These are phyloP conservation scores for Cyprinella venusta DNA, from an alignment of 2,797 vertebrate genomes.

Conservation along the genomic window DNA sequence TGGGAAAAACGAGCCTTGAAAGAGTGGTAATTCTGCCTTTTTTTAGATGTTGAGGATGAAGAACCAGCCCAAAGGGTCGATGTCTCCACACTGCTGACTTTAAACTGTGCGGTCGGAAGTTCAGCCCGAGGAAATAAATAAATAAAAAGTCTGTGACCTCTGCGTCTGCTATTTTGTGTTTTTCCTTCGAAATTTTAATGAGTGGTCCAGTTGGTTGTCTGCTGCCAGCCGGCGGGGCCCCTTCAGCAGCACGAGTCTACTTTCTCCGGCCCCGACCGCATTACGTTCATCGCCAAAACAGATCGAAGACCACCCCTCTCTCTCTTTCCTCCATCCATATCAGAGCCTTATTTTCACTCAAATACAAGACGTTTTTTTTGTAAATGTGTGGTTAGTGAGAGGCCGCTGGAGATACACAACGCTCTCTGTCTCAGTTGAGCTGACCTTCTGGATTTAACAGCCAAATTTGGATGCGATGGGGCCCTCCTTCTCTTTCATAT, in stretches of 20 bases:
- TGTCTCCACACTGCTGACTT: slow-evolving; percentile 40
- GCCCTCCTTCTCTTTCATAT: slow-evolving; percentile 46
- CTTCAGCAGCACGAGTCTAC: slow-evolving; percentile 23
- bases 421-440: slow-evolving; percentile 40
- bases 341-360: slow-evolving; percentile 13
- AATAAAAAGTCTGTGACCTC: slow-evolving; percentile 44
- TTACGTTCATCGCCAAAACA: slow-evolving; percentile 62
- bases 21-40: slow-evolving; percentile 17
- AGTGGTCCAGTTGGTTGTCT: slow-evolving; percentile 47
- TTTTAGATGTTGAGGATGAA: slow-evolving; percentile 24
- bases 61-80: slow-evolving; percentile 27
- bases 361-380: slow-evolving; percentile 23
- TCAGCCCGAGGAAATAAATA: slow-evolving; percentile 47
- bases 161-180: slow-evolving; percentile 45
- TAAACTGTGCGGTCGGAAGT: slow-evolving; percentile 55
- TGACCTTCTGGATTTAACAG: slow-evolving; percentile 47
- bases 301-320: slow-evolving; percentile 55
- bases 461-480: slow-evolving; percentile 36
- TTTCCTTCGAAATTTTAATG: slow-evolving; percentile 46
- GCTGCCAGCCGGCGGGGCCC: slow-evolving; percentile 46
- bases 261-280: slow-evolving; percentile 28
- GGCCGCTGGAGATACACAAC: slow-evolving; percentile 30
- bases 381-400: slow-evolving; percentile 49
- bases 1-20: slow-evolving; percentile 27
- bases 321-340: slow-evolving; percentile 16